Base-by-base conservation (phyloP, 2,888 invertebrate genomes). In the Conchocele bisecta region DNA sequence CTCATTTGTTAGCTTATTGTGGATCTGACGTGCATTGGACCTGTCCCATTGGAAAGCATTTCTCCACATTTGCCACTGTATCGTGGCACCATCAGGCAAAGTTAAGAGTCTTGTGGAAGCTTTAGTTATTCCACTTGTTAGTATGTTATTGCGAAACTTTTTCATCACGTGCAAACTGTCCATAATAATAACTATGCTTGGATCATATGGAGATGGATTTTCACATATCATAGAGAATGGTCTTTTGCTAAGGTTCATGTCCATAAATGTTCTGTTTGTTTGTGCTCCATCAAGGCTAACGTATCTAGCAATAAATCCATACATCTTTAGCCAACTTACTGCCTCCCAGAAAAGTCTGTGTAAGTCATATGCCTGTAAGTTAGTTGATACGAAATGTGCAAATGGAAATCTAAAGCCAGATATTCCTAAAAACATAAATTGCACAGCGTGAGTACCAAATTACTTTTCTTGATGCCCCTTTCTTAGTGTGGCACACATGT, bases 381-480 rank as follows among this genome's bases (percentile, higher is more conserved):
- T 48, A 26, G 24, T 42, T 17, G 57, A 44, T n/a, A 69, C 37
- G 24, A 69, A 69, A 51, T 63, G 58, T 31, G 29, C 44, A 56
- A 67, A 66, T 15, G 73, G 73, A 58, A 77, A 77, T n/a, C 73
- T 26, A 39, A 77, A 73, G 29, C 77, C 77, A 24, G 63, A 57
- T 3, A 74, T 29, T 29, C 64, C 70, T 17, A 73, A 42, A 33
- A 72, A 76, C 41, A 80, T 57, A n/a, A 77, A 37, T 39, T 80
- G 72, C 11, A 74, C 33, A 6, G 57, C 71, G 69, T 80, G 72
- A 17, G 73, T 76, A 1, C 71, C 69, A 5, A 75, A 22, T 13
- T 22, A 46, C 24, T 61, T 64, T 41, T 61, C 60, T 17, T 39
- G 53, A 64, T 75, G 69, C 13, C 72, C 79, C 20, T 35, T 68